Conservation (phyloP, 2,888 invertebrate genomes). For the Gymnocheta viridis region DNA sequence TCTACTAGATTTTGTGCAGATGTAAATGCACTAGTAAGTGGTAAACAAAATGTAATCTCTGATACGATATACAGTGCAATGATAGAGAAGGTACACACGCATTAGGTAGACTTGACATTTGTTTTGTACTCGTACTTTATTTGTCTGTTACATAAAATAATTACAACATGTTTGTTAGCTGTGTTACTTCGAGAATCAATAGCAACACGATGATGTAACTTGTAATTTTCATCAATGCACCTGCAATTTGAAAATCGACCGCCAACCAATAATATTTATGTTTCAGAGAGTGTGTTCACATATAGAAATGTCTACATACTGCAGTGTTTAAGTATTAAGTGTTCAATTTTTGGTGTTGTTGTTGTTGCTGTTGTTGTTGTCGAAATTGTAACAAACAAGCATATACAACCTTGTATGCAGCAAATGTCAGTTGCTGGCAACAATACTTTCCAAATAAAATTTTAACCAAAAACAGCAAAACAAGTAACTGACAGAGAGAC, state of each 20-base stretch:
- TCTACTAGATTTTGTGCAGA: too few species aligned
- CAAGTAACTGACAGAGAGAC: slow-evolving; percentile 44
- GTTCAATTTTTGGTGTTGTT: not conserved
- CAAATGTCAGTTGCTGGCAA: slow-evolving; percentile 67
- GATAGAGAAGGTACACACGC: too few species aligned
- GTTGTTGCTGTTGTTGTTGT: slow-evolving; percentile 20
- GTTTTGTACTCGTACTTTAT: too few species aligned
- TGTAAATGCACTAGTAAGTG: too few species aligned
- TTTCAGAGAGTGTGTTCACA: slow-evolving; percentile 7
- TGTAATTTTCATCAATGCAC: slow-evolving; percentile 60
- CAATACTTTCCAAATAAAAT: slow-evolving; percentile 57
- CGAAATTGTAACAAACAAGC: slow-evolving; percentile 66
- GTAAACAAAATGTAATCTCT: too few species aligned
- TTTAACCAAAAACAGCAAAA: slow-evolving; percentile 50
- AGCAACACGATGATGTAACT: slow-evolving; percentile 46
- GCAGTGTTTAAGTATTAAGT: slow-evolving; percentile 24
- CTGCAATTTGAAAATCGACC: slow-evolving; percentile 66
- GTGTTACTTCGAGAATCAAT: slow-evolving; percentile 12
- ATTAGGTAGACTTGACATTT: too few species aligned
- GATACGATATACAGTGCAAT: too few species aligned
- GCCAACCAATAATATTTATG: slow-evolving; percentile 40
- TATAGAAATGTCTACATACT: not conserved
- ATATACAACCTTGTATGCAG: slow-evolving; percentile 39
- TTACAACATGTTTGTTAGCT: not conserved
- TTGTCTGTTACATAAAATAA: too few species aligned